Evolutionary conservation across 2,113 vertebrate genomes (phyloP).

Genomic region (Setophaga kirtlandii): DNA sequence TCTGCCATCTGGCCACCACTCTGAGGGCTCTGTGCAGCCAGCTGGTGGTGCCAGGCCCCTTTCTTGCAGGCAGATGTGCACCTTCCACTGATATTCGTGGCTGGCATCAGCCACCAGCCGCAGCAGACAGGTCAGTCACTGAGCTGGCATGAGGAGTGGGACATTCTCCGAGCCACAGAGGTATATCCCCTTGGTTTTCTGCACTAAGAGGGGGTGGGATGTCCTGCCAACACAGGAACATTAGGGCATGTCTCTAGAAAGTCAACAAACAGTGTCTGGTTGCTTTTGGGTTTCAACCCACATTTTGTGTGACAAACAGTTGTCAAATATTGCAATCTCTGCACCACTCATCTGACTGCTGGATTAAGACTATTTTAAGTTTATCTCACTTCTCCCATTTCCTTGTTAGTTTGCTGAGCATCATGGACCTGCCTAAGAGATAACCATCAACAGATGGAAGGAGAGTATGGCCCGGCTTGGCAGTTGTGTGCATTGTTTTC

Average conservation of each 20-base stretch:
- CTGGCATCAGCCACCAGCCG: not conserved
- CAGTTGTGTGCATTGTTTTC: not conserved
- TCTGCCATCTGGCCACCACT: not conserved
- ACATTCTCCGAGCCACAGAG: accelerated
- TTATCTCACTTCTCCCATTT: not conserved
- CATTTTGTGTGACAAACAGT: not conserved
- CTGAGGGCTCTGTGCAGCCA: not conserved
- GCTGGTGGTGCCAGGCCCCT: not conserved
- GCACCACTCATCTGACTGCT: not conserved
- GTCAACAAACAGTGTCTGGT: not conserved
- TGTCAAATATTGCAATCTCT: not conserved
- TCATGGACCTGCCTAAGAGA: slow-evolving; percentile 32
- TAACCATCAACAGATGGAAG: slow-evolving; percentile 60
- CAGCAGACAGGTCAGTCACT: not conserved
- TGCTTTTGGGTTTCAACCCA: not conserved
- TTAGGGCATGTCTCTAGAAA: accelerated
- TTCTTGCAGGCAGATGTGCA: not conserved
- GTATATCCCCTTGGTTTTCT: accelerated
- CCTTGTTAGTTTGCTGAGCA: slow-evolving; percentile 30
- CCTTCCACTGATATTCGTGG: not conserved
- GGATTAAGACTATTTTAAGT: not conserved
- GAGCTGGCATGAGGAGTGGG: not conserved
- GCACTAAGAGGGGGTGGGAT: not conserved
- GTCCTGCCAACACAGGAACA: not conserved
- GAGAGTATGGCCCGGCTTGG: not conserved